Evolutionary conservation across 2,888 invertebrate genomes (phyloP).

Genomic region (Calliphora vomitoria): DNA sequence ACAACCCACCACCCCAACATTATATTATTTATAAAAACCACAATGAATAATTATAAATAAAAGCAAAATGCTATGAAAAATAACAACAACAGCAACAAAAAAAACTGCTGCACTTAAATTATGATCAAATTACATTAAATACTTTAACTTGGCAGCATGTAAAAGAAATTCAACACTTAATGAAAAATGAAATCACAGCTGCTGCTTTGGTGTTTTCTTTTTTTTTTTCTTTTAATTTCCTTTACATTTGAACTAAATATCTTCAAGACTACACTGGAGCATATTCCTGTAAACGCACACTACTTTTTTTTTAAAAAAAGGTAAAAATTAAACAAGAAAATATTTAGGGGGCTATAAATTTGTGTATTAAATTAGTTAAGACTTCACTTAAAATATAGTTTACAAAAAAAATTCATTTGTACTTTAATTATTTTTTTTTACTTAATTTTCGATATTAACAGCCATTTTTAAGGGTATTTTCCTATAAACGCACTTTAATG

Average conservation of each 20-base stretch:
- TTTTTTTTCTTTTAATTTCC: neutral
- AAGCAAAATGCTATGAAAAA: slow-evolving; percentile 30
- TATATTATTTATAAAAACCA: slow-evolving; percentile 32
- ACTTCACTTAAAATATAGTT: too few relatives aligned
- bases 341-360: too few relatives aligned
- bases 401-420: too few relatives aligned
- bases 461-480: too few relatives aligned
- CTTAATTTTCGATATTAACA: too few relatives aligned
- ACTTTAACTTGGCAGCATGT: slow-evolving; percentile 22
- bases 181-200: slow-evolving; percentile 71
- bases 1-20: neutral
- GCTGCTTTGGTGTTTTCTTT: slow-evolving; percentile 39
- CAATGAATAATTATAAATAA: slow-evolving; percentile 51
- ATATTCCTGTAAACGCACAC: too few relatives aligned
- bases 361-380: too few relatives aligned
- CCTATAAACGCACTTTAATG: too few relatives aligned
- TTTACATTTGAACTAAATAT: slow-evolving; percentile 40
- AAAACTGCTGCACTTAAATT: slow-evolving; percentile 62
- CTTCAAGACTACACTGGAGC: slow-evolving; percentile 57
- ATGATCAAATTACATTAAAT: slow-evolving; percentile 68
- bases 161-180: slow-evolving; percentile 66
- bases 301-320: too few relatives aligned
- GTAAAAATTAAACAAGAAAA: too few relatives aligned
- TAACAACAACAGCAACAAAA: too few relatives aligned
- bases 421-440: too few relatives aligned